Evolutionary conservation across 1,140 invertebrate genomes (phyloP), one percentile per base, ranked within the genome.

Genomic region (Microplitis demolitor): DNA sequence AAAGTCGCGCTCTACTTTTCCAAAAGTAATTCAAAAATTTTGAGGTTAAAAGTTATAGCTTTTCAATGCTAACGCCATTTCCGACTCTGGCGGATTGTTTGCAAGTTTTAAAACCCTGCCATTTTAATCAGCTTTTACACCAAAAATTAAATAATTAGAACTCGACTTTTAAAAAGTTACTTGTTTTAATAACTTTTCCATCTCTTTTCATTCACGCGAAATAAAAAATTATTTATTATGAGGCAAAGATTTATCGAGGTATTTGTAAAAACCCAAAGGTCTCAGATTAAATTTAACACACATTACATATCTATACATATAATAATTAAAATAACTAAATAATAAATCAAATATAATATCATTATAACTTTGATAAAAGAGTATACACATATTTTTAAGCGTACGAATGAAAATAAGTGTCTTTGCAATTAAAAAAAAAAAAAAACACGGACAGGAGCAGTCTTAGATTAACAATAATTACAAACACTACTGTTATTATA

Each of bases 171-270:
- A 0, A 24, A 24, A 24, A 24, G 2, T 24, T 2, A 0, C 24
- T 24, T 24, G 2, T 67, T 35, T 50, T 54, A 9, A 50, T n/a
- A 50, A 35, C 75, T 74, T 78, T 53, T 78, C 60, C 69, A 73
- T 78, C 62, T 66, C 72, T 64, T 76, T 74, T 80, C 78, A 76
- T 79, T 76, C 77, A 66, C n/a, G 68, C 56, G 69, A 64, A 62
- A 61, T 64, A 51, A 56, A n/a, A 53, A 53, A 75, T 69, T 69
- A 75, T 74, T 61, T 50, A 68, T 71, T 71, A 67, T 68, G 73
- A 74, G 73, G 69, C 73, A 74, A 73, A 72, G 71, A 56, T 71
- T 69, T 67, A 76, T 68, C 74, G 74, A 76, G 74, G 74, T 76
- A 76, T 76, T 76, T 76, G 62, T 66, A 73, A 45, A 45, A 45